Evolutionary conservation across 23 tunicate genomes (phyloP).

Genomic region (Oikopleura dioica): DNA sequence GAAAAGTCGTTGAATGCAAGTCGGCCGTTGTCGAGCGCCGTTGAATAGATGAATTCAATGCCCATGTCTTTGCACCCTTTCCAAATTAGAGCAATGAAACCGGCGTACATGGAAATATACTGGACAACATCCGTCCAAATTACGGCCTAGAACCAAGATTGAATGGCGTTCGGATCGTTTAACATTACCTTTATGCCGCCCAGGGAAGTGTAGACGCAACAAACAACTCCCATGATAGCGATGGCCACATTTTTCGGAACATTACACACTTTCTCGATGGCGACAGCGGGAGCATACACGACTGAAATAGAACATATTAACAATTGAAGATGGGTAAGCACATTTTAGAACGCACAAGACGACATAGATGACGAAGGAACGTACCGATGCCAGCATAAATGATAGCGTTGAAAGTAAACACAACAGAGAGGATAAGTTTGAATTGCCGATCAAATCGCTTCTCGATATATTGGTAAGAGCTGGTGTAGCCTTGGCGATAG

Average conservation of each 20-base stretch:
- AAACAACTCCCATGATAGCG: slow-evolving; percentile 38
- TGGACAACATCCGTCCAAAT: slow-evolving; percentile 29
- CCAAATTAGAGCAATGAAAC: slow-evolving; percentile 16
- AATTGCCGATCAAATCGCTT: slow-evolving; percentile 19
- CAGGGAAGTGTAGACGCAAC: slow-evolving; percentile 44
- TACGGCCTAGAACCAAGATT: too few relatives aligned
- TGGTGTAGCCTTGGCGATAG: neutral
- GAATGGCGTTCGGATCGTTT: too few relatives aligned
- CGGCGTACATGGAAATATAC: slow-evolving; percentile 16
- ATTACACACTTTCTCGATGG: slow-evolving; percentile 13
- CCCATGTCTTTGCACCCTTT: neutral
- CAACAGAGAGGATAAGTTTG: slow-evolving; percentile 17
- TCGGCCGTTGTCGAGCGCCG: neutral
- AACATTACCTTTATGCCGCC: slow-evolving; percentile 26
- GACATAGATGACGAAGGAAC: neutral
- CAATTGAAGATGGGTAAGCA: too few relatives aligned
- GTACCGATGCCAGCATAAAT: slow-evolving; percentile 16
- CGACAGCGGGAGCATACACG: slow-evolving; percentile 43
- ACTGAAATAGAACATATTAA: slow-evolving; percentile 27
- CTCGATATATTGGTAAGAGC: slow-evolving; percentile 23
- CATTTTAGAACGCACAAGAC: too few relatives aligned
- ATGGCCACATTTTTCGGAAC: slow-evolving; percentile 16
- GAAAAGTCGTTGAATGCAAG: neutral
- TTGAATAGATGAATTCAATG: neutral
- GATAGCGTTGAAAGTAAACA: slow-evolving; percentile 14